Evolutionary conservation across 1,140 invertebrate genomes (phyloP).

Genomic region (Sesamia nonagrioides): DNA sequence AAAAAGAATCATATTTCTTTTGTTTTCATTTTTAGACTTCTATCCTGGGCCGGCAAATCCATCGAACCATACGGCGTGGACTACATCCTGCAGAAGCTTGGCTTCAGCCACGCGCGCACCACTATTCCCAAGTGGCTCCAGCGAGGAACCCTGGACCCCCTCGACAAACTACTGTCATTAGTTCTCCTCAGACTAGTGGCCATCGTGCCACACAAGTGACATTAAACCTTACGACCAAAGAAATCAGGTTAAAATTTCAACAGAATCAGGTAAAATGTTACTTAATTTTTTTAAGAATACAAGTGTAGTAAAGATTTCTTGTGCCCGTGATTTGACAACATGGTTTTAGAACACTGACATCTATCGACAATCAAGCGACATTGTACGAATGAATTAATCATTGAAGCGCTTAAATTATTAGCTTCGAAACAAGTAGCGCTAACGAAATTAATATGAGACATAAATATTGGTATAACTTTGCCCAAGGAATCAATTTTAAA

Average conservation of each 20-base stretch:
- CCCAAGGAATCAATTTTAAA: slow-evolving; percentile 30
- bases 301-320: background rate
- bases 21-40: slow-evolving; percentile 88
- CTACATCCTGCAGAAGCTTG: slow-evolving; percentile 98
- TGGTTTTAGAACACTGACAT: slow-evolving; percentile 42
- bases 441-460: slow-evolving; percentile 8
- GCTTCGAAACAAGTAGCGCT: background rate
- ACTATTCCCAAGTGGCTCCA: slow-evolving; percentile 99
- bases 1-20: too few relatives aligned
- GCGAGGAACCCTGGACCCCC: slow-evolving; percentile 98
- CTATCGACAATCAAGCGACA: slow-evolving; percentile 23
- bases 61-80: slow-evolving; percentile 99
- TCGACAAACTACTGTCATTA: slow-evolving; percentile 94
- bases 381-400: too few relatives aligned
- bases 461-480: background rate
- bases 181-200: slow-evolving; percentile 91
- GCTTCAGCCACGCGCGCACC: slow-evolving; percentile 98
- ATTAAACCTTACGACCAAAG: background rate
- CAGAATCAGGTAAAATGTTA: background rate
- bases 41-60: slow-evolving; percentile 98
- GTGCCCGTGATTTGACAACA: background rate
- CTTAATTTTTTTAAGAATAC: background rate
- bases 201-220: slow-evolving; percentile 78
- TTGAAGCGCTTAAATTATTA: slow-evolving; percentile 11
- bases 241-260: background rate